Evolutionary conservation across 2,888 invertebrate genomes (phyloP).

Genomic region (Eupeodes luniger): DNA sequence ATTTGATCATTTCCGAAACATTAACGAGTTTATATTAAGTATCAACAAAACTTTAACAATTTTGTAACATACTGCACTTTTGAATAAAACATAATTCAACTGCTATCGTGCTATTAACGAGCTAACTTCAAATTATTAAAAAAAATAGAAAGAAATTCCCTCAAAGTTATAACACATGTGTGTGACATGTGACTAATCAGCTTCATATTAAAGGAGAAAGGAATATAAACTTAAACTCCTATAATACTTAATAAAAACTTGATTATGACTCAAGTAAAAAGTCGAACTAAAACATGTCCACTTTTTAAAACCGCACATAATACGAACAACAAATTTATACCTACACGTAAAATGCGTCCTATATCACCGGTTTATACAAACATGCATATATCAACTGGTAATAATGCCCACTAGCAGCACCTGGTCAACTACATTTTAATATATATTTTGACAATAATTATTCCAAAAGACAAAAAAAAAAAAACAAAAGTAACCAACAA

Average conservation of each 20-base stretch:
- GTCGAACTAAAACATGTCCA: conserved; percentile 32
- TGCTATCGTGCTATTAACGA: too few species aligned
- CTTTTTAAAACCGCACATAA: conserved; percentile 1
- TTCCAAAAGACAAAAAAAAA: neutral
- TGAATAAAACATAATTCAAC: too few species aligned
- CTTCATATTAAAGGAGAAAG: conserved; percentile 23
- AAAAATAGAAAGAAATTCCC: neutral
- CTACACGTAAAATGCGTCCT: conserved; percentile 16
- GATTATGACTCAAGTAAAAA: conserved; percentile 59
- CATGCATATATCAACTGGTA: conserved; percentile 19
- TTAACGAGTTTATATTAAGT: too few species aligned
- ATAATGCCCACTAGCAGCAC: conserved; percentile 48
- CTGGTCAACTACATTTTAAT: conserved; percentile 47
- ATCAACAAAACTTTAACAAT: too few species aligned
- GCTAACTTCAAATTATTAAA: too few species aligned
- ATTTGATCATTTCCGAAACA: too few species aligned
- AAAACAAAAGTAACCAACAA: neutral
- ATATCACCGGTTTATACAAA: conserved; percentile 45
- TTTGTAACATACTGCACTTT: too few species aligned
- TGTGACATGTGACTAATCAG: conserved; percentile 6
- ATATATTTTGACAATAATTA: conserved; percentile 51
- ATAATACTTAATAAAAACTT: neutral
- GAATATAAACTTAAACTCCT: neutral
- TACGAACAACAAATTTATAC: neutral
- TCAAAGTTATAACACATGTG: neutral